Evolutionary conservation across 2,888 invertebrate species (phyloP), one percentile per base, ranked within the genome.

Genomic region (Aquatica leii): DNA sequence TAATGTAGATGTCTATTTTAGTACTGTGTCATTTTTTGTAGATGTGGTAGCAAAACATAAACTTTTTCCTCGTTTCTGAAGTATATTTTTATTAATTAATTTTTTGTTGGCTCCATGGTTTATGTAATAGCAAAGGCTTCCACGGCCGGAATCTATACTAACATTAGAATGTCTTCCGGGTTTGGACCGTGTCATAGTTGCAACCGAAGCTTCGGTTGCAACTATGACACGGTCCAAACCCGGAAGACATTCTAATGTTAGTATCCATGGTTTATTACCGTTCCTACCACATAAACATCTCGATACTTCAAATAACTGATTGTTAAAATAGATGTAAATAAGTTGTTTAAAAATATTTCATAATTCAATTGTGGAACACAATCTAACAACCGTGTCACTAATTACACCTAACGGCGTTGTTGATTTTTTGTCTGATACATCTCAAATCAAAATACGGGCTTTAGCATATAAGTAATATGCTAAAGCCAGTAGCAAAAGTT

Each of bases 361-460:
- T 48, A 17, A 48, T 48, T 48, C 48, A 14, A 48, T 15, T 11
- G 15, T 18, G n/a, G 14, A 12, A 17, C 48, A 15, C 5, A 48
- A 17, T 48, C 48, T 12, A 11, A 48, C 14, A 15, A 48, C 48
- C 11, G 48, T 48, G 17, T 48, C 48, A 11, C 48, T 18, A 9
- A 48, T 48, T 11, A 17, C 20, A 11, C 48, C 5, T 6, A 48
- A n/a, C 17, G 8, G 14, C 5, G 41, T 41, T 18, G 8, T 48
- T 15, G 8, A 6, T 5, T 11, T 48, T 9, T 14, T 17, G 14
- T 48, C 18, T 48, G 48, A 15, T 48, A 48, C 48, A 66, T 48
- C 53, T 70, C 64, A 62, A 69, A 70, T 34, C 60, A 56, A 9
- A 43, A 57, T 8, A 66, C 60, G 59, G 59, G 68, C 21, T 65